Conservation (phyloP, 2,113 vertebrate species). For the Speoplatyrhinus poulsoni region DNA sequence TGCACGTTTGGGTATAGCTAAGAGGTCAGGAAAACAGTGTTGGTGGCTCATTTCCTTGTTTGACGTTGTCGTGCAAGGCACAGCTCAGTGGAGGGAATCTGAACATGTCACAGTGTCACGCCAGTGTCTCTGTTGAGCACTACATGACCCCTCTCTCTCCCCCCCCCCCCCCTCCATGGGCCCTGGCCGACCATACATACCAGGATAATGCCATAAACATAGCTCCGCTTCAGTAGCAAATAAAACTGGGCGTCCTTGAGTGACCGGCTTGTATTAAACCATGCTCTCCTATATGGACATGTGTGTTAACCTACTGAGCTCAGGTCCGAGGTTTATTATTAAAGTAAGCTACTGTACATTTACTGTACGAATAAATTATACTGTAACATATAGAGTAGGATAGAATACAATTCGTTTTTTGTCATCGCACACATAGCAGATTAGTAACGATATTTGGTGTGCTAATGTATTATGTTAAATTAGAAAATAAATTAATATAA, state of each 20-base stretch:
- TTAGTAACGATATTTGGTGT: too few species aligned
- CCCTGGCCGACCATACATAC: conserved; percentile 57
- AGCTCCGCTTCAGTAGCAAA: conserved; percentile 64
- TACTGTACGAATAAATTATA: too few species aligned
- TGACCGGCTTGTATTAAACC: conserved; percentile 40
- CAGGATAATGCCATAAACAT: conserved; percentile 70
- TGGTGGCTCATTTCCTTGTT: conserved; percentile 85
- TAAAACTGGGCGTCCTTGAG: conserved; percentile 56
- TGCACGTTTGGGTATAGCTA: conserved; percentile 20
- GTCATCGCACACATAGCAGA: too few species aligned
- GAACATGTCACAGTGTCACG: conserved; percentile 79
- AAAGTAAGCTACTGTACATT: background rate
- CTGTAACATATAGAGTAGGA: too few species aligned
- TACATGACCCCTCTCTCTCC: conserved; percentile 70
- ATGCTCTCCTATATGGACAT: conserved; percentile 3
- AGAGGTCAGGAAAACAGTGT: conserved; percentile 62
- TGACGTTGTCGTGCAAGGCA: conserved; percentile 80
- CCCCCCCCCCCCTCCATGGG: conserved; percentile 50
- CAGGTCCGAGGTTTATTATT: background rate
- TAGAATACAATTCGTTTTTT: too few species aligned
- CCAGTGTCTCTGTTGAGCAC: conserved; percentile 69
- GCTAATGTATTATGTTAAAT: too few species aligned
- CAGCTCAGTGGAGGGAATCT: conserved; percentile 85
- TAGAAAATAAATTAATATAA: too few species aligned
- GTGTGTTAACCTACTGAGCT: conserved; percentile 14